Conservation (phyloP, 2,888 invertebrate species). For the Parthenolecanium corni region DNA sequence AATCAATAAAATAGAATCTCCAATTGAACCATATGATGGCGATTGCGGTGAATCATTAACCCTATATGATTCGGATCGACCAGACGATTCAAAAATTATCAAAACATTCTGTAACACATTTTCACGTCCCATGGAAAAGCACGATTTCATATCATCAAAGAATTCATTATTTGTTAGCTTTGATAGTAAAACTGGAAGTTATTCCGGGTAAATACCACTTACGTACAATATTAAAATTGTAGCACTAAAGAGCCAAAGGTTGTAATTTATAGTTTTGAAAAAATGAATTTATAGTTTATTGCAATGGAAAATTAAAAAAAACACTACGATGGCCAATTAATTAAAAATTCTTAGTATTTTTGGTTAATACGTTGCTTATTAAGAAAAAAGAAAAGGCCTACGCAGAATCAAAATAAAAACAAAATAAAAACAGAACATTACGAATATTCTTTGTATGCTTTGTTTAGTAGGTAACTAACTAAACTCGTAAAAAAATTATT, state of each 20-base stretch:
- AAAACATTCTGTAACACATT: constrained; percentile 92
- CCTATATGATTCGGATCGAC: constrained; percentile 74
- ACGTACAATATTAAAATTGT: too few species aligned
- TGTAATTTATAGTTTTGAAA: too few species aligned
- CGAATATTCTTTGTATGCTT: too few species aligned
- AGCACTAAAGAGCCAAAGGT: too few species aligned
- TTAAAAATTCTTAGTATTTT: too few species aligned
- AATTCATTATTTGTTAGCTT: constrained; percentile 77
- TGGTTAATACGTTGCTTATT: too few species aligned
- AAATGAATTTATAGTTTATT: not conserved
- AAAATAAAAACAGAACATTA: too few species aligned
- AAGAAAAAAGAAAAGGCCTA: too few species aligned
- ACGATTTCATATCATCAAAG: constrained; percentile 80
- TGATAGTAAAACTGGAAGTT: constrained; percentile 84
- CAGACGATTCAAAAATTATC: constrained; percentile 79
- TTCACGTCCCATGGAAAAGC: constrained; percentile 83
- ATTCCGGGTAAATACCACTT: constrained; percentile 66
- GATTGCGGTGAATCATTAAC: constrained; percentile 85
- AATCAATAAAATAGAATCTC: constrained; percentile 78
- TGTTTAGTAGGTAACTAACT: too few species aligned
- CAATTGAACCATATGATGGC: constrained; percentile 71
- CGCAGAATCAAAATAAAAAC: too few species aligned
- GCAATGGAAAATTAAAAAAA: not conserved
- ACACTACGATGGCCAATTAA: too few species aligned
- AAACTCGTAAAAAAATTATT: too few species aligned